These are phyloP conservation scores for Drosophila lini DNA, from an alignment of 1,140 invertebrate genomes.

Conservation along the genomic window DNA sequence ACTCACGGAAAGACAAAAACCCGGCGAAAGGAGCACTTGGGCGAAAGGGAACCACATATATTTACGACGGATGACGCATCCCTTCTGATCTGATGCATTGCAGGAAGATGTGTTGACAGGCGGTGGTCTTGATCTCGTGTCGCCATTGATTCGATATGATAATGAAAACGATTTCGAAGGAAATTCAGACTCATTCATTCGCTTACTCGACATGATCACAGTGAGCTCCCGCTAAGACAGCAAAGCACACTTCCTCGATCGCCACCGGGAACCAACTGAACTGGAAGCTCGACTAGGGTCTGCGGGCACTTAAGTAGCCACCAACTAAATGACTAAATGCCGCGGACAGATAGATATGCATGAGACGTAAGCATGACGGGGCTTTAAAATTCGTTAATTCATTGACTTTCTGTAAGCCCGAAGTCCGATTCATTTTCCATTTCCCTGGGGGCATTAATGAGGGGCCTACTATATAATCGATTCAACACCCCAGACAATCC, in stretches of 20 bases:
- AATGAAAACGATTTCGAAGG: slow-evolving; percentile 12
- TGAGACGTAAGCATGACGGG: slow-evolving; percentile 34
- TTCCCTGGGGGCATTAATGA: slow-evolving; percentile 59
- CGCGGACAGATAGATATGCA: slow-evolving; percentile 1
- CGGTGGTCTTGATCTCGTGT: slow-evolving; percentile 25
- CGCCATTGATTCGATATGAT: slow-evolving; percentile 19
- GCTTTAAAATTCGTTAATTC: slow-evolving; percentile 20
- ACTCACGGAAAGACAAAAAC: slow-evolving; percentile 17
- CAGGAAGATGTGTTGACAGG: slow-evolving; percentile 38
- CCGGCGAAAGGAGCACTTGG: slow-evolving; percentile 8
- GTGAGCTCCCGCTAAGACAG: slow-evolving; percentile 12
- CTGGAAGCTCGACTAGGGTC: slow-evolving; percentile 2
- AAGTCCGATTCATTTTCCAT: slow-evolving; percentile 35
- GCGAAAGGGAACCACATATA: slow-evolving; percentile 8
- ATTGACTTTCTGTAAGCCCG: slow-evolving; percentile 44
- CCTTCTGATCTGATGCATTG: slow-evolving; percentile 13
- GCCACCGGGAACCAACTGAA: slow-evolving; percentile 23
- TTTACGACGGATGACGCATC: slow-evolving; percentile 27
- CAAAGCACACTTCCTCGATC: slow-evolving; percentile 16
- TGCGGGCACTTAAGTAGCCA: slow-evolving; percentile 1
- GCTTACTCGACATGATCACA: slow-evolving; percentile 45
- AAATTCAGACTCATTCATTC: slow-evolving; percentile 24
- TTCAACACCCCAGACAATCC: slow-evolving; percentile 1
- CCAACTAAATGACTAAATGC: slow-evolving; percentile 1
- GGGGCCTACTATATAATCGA: slow-evolving; percentile 31